These are phyloP conservation scores for Sminthopsis crassicaudata DNA, from an alignment of 2,113 vertebrate genomes.

Conservation along the genomic window DNA sequence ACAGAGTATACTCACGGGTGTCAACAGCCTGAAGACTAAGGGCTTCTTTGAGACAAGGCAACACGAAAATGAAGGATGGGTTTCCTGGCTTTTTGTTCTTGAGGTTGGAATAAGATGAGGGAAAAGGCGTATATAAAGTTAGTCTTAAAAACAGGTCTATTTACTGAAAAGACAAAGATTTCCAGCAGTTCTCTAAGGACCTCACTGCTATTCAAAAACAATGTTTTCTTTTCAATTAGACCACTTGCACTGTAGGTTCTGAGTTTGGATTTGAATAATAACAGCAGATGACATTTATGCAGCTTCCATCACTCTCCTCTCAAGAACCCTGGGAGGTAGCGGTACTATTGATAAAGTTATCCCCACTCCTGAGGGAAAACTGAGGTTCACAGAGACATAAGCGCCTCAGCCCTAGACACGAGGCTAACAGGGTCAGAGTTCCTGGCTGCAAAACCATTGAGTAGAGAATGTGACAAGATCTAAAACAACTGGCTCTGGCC, in stretches of 20 bases:
- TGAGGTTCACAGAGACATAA: not conserved
- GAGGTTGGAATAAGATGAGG: constrained; percentile 53
- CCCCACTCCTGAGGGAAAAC: not conserved
- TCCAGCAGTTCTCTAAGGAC: constrained; percentile 63
- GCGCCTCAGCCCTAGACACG: not conserved
- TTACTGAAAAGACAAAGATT: constrained; percentile 78
- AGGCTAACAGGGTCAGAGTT: not conserved
- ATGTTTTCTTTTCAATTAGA: constrained; percentile 64
- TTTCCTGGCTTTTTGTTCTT: constrained; percentile 29
- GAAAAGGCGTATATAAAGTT: constrained; percentile 67
- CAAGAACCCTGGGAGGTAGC: not conserved
- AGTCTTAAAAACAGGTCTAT: constrained; percentile 58
- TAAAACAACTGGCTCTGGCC: constrained; percentile 10
- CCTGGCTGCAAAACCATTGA: not conserved
- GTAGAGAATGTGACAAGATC: not conserved
- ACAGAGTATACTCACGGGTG: constrained; percentile 32
- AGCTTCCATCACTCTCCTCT: not conserved
- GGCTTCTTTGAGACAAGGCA: constrained; percentile 59
- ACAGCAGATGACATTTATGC: not conserved
- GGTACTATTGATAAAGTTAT: not conserved
- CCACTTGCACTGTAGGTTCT: constrained; percentile 1
- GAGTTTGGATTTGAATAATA: constrained; percentile 30
- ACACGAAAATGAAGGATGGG: constrained; percentile 63
- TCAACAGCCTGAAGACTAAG: constrained; percentile 64
- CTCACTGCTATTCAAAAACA: constrained; percentile 66